Evolutionary conservation across 2,113 vertebrate genomes (phyloP), one percentile per base, ranked within the genome.

Genomic region (Suricata suricatta): DNA sequence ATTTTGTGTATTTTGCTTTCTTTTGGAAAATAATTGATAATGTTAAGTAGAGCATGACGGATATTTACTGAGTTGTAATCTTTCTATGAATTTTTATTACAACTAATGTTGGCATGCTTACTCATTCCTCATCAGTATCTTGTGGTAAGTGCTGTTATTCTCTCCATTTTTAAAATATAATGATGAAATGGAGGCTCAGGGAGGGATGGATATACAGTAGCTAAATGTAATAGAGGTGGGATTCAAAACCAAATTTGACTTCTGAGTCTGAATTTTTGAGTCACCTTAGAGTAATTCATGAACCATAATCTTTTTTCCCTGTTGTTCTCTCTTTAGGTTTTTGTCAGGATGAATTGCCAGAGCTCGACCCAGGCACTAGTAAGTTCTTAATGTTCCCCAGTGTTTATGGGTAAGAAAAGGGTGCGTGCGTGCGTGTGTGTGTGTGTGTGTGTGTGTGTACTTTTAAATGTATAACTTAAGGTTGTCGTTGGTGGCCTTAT

Each of bases 291-390:
- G 21, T 94, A 90, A 87, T 84, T 96, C 25, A 82, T 2, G 3
- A 91, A 87, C 57, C 7, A 57, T 71, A 72, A 89, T 86, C 54
- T 95, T 96, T 33, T 92, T 9, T 60, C 25, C 66, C 0, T 74
- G 13, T 81, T 95, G 52, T 96, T 97, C 96, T 96, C 90, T 97
- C 74, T 96, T n/a, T 98, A 99, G 99, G 99, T 82, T 99, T 99
- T 94, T 99, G 98, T 98, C 88, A 57, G 63, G 99, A 99, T 47
- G 98, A 98, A 88, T 97, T 98, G 23, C 14, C 99, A 95, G 99
- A 99, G 92, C 97, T 98, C 0, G 98, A 99, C 29, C 98, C 99
- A 72, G 97, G 98, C 76, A 85, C 94, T 88, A 95, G 98, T 96
- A 97, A 98, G 98, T 98, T 86, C 87, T 89, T 7, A 94, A 77